Conservation (phyloP, 2,797 vertebrate genomes). For the Sebastes kiyomatsui region DNA sequence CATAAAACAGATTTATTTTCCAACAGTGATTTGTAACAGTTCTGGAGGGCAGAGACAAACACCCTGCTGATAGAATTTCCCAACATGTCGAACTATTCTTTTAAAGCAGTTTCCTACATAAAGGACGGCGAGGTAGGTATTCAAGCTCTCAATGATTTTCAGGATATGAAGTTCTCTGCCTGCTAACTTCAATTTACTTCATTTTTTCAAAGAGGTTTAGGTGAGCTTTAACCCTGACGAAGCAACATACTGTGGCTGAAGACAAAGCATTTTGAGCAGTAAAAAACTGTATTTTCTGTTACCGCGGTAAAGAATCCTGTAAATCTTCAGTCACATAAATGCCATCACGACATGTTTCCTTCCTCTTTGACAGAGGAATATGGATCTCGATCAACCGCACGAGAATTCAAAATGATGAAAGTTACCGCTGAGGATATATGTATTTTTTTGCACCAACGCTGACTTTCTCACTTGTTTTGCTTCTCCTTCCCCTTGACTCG, state of each 20-base stretch:
- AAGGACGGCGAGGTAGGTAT: too few species aligned
- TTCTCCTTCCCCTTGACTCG: slow-evolving; percentile 9
- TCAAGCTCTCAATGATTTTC: background rate
- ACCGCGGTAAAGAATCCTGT: background rate
- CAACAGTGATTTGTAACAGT: background rate
- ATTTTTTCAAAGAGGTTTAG: background rate
- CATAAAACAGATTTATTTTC: too few species aligned
- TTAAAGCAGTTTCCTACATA: background rate
- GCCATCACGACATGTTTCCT: slow-evolving; percentile 1
- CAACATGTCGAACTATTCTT: background rate
- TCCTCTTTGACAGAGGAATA: slow-evolving; percentile 3
- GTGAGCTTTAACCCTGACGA: background rate
- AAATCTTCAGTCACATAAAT: background rate
- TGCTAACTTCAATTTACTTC: background rate
- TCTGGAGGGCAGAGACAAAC: background rate
- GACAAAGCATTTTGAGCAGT: background rate
- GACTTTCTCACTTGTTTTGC: slow-evolving; percentile 23
- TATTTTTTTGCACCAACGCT: background rate
- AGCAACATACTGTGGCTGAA: background rate
- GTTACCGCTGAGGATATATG: background rate
- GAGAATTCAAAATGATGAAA: slow-evolving; percentile 3
- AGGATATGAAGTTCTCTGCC: background rate
- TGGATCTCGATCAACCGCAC: background rate
- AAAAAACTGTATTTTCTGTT: background rate
- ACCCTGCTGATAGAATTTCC: too few species aligned